A percentile compares a stretch with the other conserved stretches of the same genome.
Conservation (phyloP, 1,140 invertebrate genomes). For the Drosophila tropicalis region DNA sequence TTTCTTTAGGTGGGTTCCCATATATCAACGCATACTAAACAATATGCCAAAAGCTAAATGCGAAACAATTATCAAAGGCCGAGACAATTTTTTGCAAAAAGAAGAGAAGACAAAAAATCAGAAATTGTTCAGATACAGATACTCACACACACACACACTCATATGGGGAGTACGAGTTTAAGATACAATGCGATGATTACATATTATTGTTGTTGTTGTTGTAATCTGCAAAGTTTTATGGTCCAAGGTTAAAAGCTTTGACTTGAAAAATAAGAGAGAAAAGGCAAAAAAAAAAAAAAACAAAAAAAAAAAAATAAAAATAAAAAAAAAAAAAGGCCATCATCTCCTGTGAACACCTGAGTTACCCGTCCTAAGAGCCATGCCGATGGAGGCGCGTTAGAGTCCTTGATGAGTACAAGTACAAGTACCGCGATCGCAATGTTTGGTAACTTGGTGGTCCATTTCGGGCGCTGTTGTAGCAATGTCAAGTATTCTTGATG, state of each 20-base stretch:
- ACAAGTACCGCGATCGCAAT: too few species aligned
- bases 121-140: slow-evolving; percentile 66
- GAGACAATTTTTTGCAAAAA: slow-evolving; percentile 60
- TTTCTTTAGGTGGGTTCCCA: slow-evolving; percentile 43
- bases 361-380: too few species aligned
- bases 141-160: slow-evolving; percentile 60
- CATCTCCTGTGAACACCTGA: too few species aligned
- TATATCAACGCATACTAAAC: slow-evolving; percentile 71
- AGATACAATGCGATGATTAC: slow-evolving; percentile 81
- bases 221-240: slow-evolving; percentile 78
- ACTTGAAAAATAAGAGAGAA: slow-evolving; percentile 52
- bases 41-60: slow-evolving; percentile 77
- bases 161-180: slow-evolving; percentile 46
- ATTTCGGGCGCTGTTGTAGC: too few species aligned
- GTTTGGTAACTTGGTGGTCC: too few species aligned
- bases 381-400: too few species aligned
- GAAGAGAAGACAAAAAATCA: slow-evolving; percentile 11
- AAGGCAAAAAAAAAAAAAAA: slow-evolving; percentile 15
- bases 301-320: too few species aligned
- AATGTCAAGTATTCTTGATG: too few species aligned
- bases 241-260: slow-evolving; percentile 82
- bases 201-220: slow-evolving; percentile 59
- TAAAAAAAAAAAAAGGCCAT: too few species aligned
- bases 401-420: too few species aligned
- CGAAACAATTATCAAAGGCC: slow-evolving; percentile 72